phyloP scores from a whole-genome alignment of 53 echinoderm and acorn worm genomes.

The Echinarachnius parma region DNA sequence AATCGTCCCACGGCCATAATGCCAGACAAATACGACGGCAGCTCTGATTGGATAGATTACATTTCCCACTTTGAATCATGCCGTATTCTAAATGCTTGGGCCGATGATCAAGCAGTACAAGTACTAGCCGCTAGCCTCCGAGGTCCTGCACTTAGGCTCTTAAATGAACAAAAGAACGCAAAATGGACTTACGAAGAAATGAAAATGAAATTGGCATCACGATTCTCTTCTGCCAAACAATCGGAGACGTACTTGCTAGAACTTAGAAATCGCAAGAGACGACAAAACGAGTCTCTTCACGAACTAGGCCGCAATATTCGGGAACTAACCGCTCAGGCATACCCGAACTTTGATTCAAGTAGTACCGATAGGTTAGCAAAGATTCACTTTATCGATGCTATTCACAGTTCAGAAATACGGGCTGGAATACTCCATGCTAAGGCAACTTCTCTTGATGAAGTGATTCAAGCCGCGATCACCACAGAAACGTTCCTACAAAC shows the following conservation, averaged over 20 bases:
- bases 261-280: background rate
- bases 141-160: slow-evolving; percentile 8
- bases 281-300: background rate
- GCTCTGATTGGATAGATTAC: slow-evolving; percentile 7
- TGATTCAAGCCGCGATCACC: slow-evolving; percentile 3
- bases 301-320: slow-evolving; percentile 20
- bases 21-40: slow-evolving; percentile 25
- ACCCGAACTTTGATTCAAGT: slow-evolving; percentile 14
- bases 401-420: background rate
- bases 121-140: slow-evolving; percentile 7
- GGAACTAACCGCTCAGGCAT: slow-evolving; percentile 13
- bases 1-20: background rate
- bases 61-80: slow-evolving; percentile 13
- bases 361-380: slow-evolving; percentile 15
- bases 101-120: background rate
- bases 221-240: slow-evolving; percentile 21
- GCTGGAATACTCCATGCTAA: slow-evolving; percentile 6
- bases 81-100: slow-evolving; percentile 7
- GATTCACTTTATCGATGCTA: slow-evolving; percentile 10
- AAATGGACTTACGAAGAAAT: slow-evolving; percentile 8
- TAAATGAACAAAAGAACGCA: background rate
- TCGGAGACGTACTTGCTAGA: slow-evolving; percentile 23
- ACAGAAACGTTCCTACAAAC: slow-evolving; percentile 5
- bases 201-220: background rate
- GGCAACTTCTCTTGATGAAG: slow-evolving; percentile 2